Evolutionary conservation across 2,797 vertebrate genomes (phyloP).

Genomic region (Myotis planiceps): DNA sequence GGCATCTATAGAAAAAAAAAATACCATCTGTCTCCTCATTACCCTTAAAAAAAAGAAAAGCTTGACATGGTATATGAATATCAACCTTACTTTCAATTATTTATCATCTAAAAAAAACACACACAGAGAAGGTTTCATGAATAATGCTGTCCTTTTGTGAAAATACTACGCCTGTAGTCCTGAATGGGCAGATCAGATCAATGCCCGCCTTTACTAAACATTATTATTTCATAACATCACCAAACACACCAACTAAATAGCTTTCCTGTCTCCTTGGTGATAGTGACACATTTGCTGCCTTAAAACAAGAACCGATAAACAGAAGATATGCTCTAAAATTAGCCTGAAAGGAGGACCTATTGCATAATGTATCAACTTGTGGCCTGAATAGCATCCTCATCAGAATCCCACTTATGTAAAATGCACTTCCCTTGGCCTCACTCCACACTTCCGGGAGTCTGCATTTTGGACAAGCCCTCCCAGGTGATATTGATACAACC

Average conservation of each 20-base stretch:
- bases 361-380: neutral
- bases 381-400: neutral
- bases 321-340: neutral
- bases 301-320: slow-evolving; percentile 13
- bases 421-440: neutral
- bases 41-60: slow-evolving; percentile 53
- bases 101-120: slow-evolving; percentile 69
- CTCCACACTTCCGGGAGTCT: neutral
- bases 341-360: neutral
- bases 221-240: neutral
- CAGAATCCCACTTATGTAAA: neutral
- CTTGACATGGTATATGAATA: slow-evolving; percentile 50
- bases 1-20: slow-evolving; percentile 66
- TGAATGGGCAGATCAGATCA: neutral
- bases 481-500: neutral
- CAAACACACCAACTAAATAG: slow-evolving; percentile 32
- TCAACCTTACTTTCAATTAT: slow-evolving; percentile 76
- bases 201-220: neutral
- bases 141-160: slow-evolving; percentile 52
- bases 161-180: neutral
- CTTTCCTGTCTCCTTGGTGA: slow-evolving; percentile 46
- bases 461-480: neutral
- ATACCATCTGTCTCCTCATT: slow-evolving; percentile 74
- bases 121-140: slow-evolving; percentile 41
- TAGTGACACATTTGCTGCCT: neutral